Percentiles rank a stretch among this genome's conserved stretches.
Evolutionary conservation across 2,797 vertebrate genomes (phyloP).

Genomic region (Lagocephalus sceleratus): DNA sequence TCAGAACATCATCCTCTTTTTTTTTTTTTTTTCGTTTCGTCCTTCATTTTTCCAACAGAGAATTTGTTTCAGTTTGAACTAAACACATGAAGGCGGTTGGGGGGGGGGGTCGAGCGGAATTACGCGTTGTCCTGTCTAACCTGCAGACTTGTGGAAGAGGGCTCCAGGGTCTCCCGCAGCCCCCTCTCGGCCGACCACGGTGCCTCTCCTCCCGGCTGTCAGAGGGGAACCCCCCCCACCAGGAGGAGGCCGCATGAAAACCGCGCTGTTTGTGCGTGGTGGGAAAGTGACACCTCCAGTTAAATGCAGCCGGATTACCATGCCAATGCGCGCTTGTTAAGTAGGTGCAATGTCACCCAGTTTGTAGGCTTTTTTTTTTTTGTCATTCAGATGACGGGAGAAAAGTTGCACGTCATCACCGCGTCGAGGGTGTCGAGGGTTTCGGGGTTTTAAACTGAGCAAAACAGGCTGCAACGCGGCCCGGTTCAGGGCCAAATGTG

Average conservation of each 20-base stretch:
- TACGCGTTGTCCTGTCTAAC: background rate
- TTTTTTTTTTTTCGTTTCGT: background rate
- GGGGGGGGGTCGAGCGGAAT: background rate
- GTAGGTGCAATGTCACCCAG: conserved; percentile 72
- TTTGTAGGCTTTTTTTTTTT: conserved; percentile 76
- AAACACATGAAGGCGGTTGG: too few relatives aligned
- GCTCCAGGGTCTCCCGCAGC: background rate
- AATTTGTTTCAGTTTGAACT: too few relatives aligned
- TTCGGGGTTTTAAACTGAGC: conserved; percentile 57
- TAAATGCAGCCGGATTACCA: conserved; percentile 75
- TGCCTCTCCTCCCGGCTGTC: conserved; percentile 15
- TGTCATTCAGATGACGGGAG: conserved; percentile 72
- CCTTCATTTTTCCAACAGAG: background rate
- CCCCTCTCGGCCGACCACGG: background rate
- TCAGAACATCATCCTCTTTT: background rate
- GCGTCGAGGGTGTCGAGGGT: conserved; percentile 42
- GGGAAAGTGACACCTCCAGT: conserved; percentile 74
- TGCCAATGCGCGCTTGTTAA: conserved; percentile 74
- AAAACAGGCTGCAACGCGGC: conserved; percentile 33
- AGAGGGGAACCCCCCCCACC: conserved; percentile 17
- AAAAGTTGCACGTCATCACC: conserved; percentile 55
- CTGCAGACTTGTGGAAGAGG: background rate
- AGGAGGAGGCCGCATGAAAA: conserved; percentile 12
- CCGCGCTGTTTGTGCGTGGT: conserved; percentile 32
- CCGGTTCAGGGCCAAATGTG: conserved; percentile 16